Conservation (phyloP, 2,797 vertebrate species). For the Xiphophorus birchmanni region DNA sequence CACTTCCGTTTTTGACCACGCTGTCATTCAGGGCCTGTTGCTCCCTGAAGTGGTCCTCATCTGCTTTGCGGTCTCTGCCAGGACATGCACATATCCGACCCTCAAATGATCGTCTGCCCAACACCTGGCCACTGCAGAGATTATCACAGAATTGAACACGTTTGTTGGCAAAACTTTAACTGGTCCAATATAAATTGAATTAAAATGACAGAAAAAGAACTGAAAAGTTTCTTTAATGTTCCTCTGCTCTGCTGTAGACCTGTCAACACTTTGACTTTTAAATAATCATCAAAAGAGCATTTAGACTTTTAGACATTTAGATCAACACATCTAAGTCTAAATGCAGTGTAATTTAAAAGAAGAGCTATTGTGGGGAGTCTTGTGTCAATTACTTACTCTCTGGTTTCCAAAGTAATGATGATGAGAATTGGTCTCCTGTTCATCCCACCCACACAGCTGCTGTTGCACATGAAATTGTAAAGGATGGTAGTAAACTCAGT, state of each 20-base stretch:
- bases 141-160: conserved; percentile 2
- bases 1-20: conserved; percentile 85
- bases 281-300: neutral
- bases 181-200: neutral
- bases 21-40: conserved; percentile 93
- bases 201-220: neutral
- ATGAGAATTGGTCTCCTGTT: conserved; percentile 97
- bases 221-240: neutral
- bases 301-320: neutral
- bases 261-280: neutral
- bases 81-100: conserved; percentile 98
- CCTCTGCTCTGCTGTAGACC: neutral
- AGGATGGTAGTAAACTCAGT: conserved; percentile 98
- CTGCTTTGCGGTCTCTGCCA: conserved; percentile 94
- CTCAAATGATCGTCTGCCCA: conserved; percentile 95
- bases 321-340: neutral
- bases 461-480: conserved; percentile 99
- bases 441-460: conserved; percentile 99
- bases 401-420: conserved; percentile 95
- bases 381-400: conserved; percentile 87
- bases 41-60: conserved; percentile 96
- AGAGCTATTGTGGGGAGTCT: neutral
- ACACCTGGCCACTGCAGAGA: conserved; percentile 89
- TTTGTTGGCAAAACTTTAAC: neutral
- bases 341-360: neutral